Evolutionary conservation across 2,797 vertebrate species (phyloP), one percentile per base, ranked within the genome.

Genomic region (Margarornis squamiger): DNA sequence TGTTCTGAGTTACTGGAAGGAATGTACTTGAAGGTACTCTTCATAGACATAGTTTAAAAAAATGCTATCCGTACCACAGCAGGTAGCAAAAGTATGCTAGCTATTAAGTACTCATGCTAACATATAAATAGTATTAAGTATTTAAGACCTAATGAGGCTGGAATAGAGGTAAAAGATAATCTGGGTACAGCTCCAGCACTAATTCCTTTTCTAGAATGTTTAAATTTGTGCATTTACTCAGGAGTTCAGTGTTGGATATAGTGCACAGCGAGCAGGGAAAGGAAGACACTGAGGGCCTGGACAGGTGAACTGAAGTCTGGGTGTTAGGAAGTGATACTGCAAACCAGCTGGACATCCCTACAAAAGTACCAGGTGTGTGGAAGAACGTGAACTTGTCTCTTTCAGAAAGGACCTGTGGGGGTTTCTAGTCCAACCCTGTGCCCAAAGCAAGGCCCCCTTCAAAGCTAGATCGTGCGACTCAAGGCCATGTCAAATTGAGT

Each of bases 121-220:
- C 23, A 11, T 76, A 2, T 74, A 93, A 95, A 80, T 71, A 93
- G 80, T 46, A 68, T 82, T 95, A 95, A 89, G 84, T 65, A 48
- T 80, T 93, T 93, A 91, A 92, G 81, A 89, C 87, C 55, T 57
- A 30, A 17, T 68, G 84, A 83, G 65, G 34, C 65, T 91, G 68
- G 34, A 85, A 52, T n/a, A 88, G 80, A 90, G 88, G 74, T 58
- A 81, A 86, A 86, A 76, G 67, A 59, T 93, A 94, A 90, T 85
- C 83, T 92, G 67, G 5, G 26, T 84, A 59, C 63, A 92, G 76
- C 54, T 55, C 29, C 46, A 79, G 58, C 43, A 34, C 26, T 88
- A 73, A 79, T 75, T 90, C 51, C n/a, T 68, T 86, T 58, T 54
- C 55, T 54, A 58, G 59, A 87, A 45, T 55, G 29, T 86, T 92